These are phyloP conservation scores for Carcina quercana DNA, from an alignment of 2,888 invertebrate species.

Conservation along the genomic window DNA sequence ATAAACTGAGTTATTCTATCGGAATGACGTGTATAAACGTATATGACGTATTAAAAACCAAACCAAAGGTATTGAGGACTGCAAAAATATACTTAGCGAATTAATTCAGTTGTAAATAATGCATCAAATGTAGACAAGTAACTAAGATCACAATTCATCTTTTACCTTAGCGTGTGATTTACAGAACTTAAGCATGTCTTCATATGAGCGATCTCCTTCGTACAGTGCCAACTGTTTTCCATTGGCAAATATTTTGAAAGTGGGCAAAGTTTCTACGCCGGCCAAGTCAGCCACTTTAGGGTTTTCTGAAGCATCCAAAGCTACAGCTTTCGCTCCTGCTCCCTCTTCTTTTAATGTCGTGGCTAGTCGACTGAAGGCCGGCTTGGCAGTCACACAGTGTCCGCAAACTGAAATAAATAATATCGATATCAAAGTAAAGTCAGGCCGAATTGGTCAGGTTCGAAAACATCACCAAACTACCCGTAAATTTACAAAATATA, in stretches of 20 bases:
- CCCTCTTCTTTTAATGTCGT: constrained; percentile 55
- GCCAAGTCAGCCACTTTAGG: constrained; percentile 73
- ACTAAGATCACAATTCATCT: constrained; percentile 54
- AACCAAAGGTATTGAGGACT: too few relatives aligned
- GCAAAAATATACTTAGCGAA: too few relatives aligned
- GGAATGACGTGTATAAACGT: too few relatives aligned
- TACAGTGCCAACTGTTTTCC: constrained; percentile 73
- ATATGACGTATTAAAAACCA: too few relatives aligned
- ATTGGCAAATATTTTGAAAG: constrained; percentile 76
- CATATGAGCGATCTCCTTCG: constrained; percentile 67
- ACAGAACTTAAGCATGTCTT: constrained; percentile 72
- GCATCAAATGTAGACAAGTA: too few relatives aligned
- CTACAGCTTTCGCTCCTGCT: constrained; percentile 56
- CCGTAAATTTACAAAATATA: too few relatives aligned
- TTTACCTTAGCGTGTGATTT: constrained; percentile 37
- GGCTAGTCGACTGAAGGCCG: constrained; percentile 76
- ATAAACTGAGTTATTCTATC: too few relatives aligned
- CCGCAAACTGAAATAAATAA: constrained; percentile 79
- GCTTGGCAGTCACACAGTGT: constrained; percentile 81
- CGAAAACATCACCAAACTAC: too few relatives aligned
- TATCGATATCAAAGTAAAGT: too few relatives aligned
- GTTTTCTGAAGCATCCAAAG: constrained; percentile 80
- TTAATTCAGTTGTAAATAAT: too few relatives aligned
- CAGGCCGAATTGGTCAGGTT: too few relatives aligned
- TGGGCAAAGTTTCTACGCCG: constrained; percentile 78